Percentiles rank a stretch among this genome's conserved stretches.
phyloP scores from a whole-genome alignment of 2,797 vertebrate species.

The Podarcis siculus region DNA sequence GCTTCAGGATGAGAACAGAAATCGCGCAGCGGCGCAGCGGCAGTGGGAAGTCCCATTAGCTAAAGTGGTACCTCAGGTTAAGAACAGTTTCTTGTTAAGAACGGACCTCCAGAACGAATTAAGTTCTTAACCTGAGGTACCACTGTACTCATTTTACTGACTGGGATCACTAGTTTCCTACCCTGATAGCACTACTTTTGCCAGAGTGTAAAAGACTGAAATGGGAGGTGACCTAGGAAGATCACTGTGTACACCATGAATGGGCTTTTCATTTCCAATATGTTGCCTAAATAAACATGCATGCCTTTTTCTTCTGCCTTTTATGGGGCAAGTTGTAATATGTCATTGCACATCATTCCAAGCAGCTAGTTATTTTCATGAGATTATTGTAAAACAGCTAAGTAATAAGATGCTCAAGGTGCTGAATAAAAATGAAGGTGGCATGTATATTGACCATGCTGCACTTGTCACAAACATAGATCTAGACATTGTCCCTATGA shows the following conservation, averaged over 20 bases:
- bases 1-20: too few species aligned
- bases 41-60: too few species aligned
- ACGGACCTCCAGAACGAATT: too few species aligned
- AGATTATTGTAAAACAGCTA: slow-evolving; percentile 42
- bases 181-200: background rate
- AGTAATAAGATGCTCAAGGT: slow-evolving; percentile 12
- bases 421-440: slow-evolving; percentile 34
- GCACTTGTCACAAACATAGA: slow-evolving; percentile 13
- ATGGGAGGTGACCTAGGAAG: background rate
- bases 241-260: background rate
- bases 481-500: slow-evolving; percentile 16
- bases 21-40: too few species aligned
- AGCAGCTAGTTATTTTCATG: slow-evolving; percentile 36
- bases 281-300: slow-evolving; percentile 9
- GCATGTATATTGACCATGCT: background rate
- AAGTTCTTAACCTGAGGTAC: too few species aligned
- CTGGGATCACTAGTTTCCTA: background rate
- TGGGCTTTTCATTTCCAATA: slow-evolving; percentile 56
- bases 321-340: slow-evolving; percentile 10
- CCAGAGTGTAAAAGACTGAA: background rate
- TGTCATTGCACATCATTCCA: slow-evolving; percentile 44
- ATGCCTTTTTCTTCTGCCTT: slow-evolving; percentile 14
- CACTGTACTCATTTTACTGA: background rate
- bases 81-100: too few species aligned
- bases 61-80: too few species aligned